These are phyloP conservation scores for Leptinotarsa haldemani DNA, from an alignment of 2,888 invertebrate genomes.

Conservation along the genomic window DNA sequence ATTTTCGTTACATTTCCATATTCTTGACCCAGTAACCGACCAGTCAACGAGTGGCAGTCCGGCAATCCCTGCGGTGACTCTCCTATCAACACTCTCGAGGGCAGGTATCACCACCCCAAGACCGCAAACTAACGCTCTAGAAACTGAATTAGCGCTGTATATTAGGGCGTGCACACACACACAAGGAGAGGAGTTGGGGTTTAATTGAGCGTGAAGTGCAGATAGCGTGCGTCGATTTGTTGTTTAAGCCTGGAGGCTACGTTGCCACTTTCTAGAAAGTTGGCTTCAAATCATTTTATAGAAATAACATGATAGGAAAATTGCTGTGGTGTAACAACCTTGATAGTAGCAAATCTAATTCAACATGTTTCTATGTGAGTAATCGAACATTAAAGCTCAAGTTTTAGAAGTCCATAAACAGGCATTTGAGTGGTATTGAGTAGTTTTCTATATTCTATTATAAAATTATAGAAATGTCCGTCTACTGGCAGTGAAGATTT, in stretches of 20 bases:
- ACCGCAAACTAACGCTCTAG: slow-evolving; percentile 14
- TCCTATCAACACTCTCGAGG: slow-evolving; percentile 10
- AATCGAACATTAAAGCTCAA: no score
- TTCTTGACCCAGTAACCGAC: neutral
- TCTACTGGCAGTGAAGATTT: no score
- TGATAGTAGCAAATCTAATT: no score
- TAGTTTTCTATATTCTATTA: no score
- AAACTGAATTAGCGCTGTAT: slow-evolving; percentile 33
- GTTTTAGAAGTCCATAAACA: no score
- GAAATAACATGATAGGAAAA: neutral
- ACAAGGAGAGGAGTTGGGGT: slow-evolving; percentile 48
- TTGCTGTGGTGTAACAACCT: neutral
- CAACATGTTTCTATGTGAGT: no score
- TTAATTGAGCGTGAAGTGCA: slow-evolving; percentile 58
- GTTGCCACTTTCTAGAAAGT: slow-evolving; percentile 17
- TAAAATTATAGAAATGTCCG: no score
- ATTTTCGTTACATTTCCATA: no score
- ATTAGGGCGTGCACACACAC: slow-evolving; percentile 29
- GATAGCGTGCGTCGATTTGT: slow-evolving; percentile 53
- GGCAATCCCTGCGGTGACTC: neutral
- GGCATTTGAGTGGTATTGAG: no score
- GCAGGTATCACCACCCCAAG: slow-evolving; percentile 6
- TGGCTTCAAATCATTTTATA: neutral
- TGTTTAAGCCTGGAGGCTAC: slow-evolving; percentile 21
- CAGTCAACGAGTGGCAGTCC: neutral